phyloP scores from a whole-genome alignment of 2,888 invertebrate species.

The Netelia melanura region DNA sequence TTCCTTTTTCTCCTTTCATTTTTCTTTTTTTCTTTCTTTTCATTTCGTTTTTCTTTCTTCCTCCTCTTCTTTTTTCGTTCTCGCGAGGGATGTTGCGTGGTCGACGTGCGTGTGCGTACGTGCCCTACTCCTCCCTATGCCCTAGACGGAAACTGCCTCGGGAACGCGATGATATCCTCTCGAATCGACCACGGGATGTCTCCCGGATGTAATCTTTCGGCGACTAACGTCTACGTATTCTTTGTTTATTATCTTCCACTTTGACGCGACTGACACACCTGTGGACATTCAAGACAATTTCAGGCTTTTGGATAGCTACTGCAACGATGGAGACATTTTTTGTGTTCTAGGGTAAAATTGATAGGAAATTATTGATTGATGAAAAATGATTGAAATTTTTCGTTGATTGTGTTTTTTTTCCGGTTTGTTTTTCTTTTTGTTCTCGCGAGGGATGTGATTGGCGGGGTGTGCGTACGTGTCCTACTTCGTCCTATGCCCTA shows the following conservation, averaged over 20 bases:
- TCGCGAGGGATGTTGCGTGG: constrained; percentile 36
- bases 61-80: not conserved
- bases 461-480: constrained; percentile 32
- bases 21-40: constrained; percentile 2
- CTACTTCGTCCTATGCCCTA: constrained; percentile 7
- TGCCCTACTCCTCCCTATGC: constrained; percentile 3
- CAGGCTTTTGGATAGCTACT: too few relatives aligned
- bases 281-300: too few relatives aligned
- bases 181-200: constrained; percentile 45
- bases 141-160: constrained; percentile 29
- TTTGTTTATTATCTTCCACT: constrained; percentile 41
- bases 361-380: too few relatives aligned
- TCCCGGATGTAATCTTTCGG: constrained; percentile 50
- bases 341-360: too few relatives aligned
- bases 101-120: constrained; percentile 43
- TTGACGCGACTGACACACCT: constrained; percentile 68
- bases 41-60: constrained; percentile 29
- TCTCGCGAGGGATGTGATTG: constrained; percentile 28
- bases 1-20: constrained; percentile 5
- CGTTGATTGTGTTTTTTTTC: too few relatives aligned
- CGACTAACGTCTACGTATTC: not conserved
- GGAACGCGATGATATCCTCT: constrained; percentile 1
- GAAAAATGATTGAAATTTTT: too few relatives aligned
- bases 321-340: too few relatives aligned
- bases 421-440: not conserved